Base-by-base conservation (phyloP, 2,888 invertebrate genomes). In the Scaptomyza tumidula region DNA sequence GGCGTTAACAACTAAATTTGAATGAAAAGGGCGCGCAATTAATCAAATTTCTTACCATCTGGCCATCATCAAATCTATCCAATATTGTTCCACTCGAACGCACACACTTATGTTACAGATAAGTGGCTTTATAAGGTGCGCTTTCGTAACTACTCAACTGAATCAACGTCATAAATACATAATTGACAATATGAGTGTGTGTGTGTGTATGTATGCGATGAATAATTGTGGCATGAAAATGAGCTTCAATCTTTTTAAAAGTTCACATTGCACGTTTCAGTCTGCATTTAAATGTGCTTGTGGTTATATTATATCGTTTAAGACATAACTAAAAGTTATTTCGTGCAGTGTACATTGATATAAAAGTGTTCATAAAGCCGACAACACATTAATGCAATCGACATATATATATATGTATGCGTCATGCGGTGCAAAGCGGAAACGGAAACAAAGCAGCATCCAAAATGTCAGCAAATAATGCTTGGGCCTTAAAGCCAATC, bases 401-500 rank as follows among this genome's bases (percentile, higher is more conserved):
- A 31, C 7, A 33, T 4, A 4, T 11, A 53, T 19, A 31, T 35
- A 50, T 48, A 56, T 85, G 70, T 70, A 69, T 77, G 63, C 31
- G 77, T 72, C 85, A 71, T 72, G 81, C 56, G 54, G 66, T 53
- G 54, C 65, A 49, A 68, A 79, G 67, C 86, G 82, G 82, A 82
- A 84, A 78, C 86, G 82, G 82, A 82, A 85, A 82, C 82, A 82
- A 82, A 82, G 67, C 82, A 71, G 70, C 80, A 73, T 75, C 72
- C 71, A 63, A 75, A 72, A 77, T 77, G 67, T 52, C 75, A 37
- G 58, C 64, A 71, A 48, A 71, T 75, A 71, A 57, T 62, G 56
- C 66, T 45, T 16, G 19, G 29, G 16, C 55, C 5, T 27, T 41
- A 41, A 41, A 41, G 16, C 16, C 41, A 16, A 41, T 39, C 9